Evolutionary conservation across 1,140 invertebrate species (phyloP).

Genomic region (Lepidurus apus): DNA sequence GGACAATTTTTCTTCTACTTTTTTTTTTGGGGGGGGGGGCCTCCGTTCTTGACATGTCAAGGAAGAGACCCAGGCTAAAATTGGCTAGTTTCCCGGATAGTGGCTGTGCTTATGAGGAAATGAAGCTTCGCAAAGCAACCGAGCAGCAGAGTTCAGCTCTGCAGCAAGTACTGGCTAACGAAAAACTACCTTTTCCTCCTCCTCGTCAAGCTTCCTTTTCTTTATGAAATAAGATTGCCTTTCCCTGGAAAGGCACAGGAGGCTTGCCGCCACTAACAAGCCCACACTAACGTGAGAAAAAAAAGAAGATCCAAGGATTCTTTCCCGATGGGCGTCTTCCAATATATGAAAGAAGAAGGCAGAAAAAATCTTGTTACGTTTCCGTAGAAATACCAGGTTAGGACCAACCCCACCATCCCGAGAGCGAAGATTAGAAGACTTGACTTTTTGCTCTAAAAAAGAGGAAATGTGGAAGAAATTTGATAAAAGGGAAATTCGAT

Average conservation of each 20-base stretch:
- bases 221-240: background rate
- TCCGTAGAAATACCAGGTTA: background rate
- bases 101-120: constrained; percentile 21
- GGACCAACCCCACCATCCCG: background rate
- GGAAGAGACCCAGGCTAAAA: background rate
- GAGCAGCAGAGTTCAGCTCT: background rate
- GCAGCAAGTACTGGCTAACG: background rate
- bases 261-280: background rate
- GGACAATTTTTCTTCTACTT: background rate
- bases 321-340: background rate
- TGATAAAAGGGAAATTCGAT: too few relatives aligned
- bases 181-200: background rate
- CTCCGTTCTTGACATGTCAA: background rate
- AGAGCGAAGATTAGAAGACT: background rate
- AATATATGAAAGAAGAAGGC: too few relatives aligned
- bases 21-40: background rate
- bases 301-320: background rate
- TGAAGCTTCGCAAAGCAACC: constrained; percentile 21
- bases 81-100: constrained; percentile 18
- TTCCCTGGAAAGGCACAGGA: background rate
- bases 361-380: background rate
- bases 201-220: background rate
- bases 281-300: background rate
- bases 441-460: background rate
- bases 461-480: too few relatives aligned